These are phyloP conservation scores for Rhingia campestris DNA, from an alignment of 2,888 invertebrate genomes.

Conservation along the genomic window DNA sequence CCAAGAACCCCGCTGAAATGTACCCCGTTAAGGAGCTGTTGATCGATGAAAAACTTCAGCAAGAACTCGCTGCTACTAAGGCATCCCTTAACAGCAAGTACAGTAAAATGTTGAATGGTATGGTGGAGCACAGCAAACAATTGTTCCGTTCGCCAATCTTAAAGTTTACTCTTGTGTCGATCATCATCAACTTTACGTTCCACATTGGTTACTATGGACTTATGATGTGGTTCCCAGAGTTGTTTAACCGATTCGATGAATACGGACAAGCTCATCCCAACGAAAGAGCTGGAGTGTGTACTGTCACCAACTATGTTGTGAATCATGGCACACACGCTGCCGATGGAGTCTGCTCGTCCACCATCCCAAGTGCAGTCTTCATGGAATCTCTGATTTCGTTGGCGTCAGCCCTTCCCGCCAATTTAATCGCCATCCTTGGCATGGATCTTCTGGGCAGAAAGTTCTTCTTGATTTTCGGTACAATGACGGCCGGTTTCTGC, in stretches of 20 bases:
- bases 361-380: slow-evolving; percentile 91
- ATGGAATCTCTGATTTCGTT: slow-evolving; percentile 94
- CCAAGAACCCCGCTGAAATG: slow-evolving; percentile 86
- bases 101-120: slow-evolving; percentile 89
- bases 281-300: slow-evolving; percentile 87
- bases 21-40: slow-evolving; percentile 90
- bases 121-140: slow-evolving; percentile 91
- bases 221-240: slow-evolving; percentile 98
- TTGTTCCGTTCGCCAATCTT: slow-evolving; percentile 91
- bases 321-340: slow-evolving; percentile 86
- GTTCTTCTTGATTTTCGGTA: slow-evolving; percentile 89
- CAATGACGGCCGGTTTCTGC: slow-evolving; percentile 91
- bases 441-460: slow-evolving; percentile 94
- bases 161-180: slow-evolving; percentile 92
- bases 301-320: slow-evolving; percentile 90
- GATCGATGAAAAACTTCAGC: slow-evolving; percentile 84
- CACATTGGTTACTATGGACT: slow-evolving; percentile 97
- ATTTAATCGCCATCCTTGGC: slow-evolving; percentile 90
- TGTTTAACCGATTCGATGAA: slow-evolving; percentile 95
- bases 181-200: slow-evolving; percentile 95
- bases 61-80: slow-evolving; percentile 80
- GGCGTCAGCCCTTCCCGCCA: slow-evolving; percentile 93
- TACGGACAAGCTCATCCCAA: slow-evolving; percentile 88
- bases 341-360: slow-evolving; percentile 85
- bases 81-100: slow-evolving; percentile 87